Percentiles rank a stretch among this genome's conserved stretches.
Conservation (phyloP, 2,113 vertebrate species). For the Dipodomys merriami region DNA sequence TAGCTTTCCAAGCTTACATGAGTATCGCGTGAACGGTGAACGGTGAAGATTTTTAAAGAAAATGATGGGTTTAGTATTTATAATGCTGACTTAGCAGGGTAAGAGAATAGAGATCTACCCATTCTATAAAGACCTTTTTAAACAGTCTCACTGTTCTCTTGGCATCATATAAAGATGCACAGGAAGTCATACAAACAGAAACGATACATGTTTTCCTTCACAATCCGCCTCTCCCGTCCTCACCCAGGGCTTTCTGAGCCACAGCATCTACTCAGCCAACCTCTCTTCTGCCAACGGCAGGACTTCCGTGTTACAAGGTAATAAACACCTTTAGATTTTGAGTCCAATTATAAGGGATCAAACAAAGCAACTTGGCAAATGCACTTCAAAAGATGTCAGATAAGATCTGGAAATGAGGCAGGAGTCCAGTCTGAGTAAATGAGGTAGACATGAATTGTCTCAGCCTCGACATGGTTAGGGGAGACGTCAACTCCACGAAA, state of each 20-base stretch:
- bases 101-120: neutral
- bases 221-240: fast-evolving
- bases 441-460: neutral
- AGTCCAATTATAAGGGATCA: neutral
- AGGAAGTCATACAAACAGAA: neutral
- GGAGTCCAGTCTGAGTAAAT: neutral
- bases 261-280: neutral
- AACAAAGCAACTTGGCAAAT: neutral
- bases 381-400: neutral
- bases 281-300: neutral
- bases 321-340: neutral
- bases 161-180: neutral
- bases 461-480: neutral
- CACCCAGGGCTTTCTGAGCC: neutral
- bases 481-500: neutral
- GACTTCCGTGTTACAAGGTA: neutral
- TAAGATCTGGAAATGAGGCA: neutral
- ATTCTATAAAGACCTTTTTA: neutral
- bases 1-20: conserved; percentile 35
- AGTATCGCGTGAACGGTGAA: conserved; percentile 12
- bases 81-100: neutral
- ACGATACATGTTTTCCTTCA: fast-evolving
- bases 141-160: neutral
- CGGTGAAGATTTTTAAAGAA: conserved; percentile 29
- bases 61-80: conserved; percentile 38